phyloP scores from a whole-genome alignment of 2,888 invertebrate genomes.

The Tiliacea aurago region DNA sequence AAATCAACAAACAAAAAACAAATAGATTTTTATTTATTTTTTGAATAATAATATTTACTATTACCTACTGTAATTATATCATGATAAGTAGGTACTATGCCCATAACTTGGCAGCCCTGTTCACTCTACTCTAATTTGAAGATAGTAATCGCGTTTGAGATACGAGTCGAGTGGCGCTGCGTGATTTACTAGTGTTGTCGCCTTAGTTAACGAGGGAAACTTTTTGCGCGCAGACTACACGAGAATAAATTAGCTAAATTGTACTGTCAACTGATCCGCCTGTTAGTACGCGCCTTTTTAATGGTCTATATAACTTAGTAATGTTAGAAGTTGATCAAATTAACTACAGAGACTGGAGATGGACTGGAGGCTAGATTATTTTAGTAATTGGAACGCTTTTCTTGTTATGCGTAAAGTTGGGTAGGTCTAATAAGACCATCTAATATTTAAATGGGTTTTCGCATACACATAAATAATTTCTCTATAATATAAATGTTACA shows the following conservation, averaged over 20 bases:
- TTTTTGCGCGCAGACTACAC: conserved; percentile 81
- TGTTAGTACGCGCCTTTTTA: conserved; percentile 46
- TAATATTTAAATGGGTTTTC: no score
- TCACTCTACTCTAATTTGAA: conserved; percentile 79
- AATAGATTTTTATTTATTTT: no score
- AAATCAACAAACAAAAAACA: no score
- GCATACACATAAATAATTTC: no score
- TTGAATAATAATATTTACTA: no score
- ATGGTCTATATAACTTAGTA: conserved; percentile 36
- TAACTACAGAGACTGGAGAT: neutral
- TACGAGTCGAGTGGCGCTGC: conserved; percentile 75
- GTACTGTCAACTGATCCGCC: conserved; percentile 68
- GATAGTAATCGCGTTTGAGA: conserved; percentile 83
- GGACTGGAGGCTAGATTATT: neutral
- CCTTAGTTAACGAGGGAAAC: conserved; percentile 84
- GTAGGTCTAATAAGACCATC: no score
- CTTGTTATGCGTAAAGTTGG: no score
- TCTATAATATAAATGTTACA: no score
- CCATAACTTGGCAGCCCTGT: conserved; percentile 70
- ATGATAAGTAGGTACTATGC: conserved; percentile 12
- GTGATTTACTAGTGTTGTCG: conserved; percentile 86
- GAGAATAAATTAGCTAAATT: conserved; percentile 84
- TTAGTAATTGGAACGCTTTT: neutral
- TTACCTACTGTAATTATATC: no score
- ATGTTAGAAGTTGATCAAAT: conserved; percentile 39